These are phyloP conservation scores for Hyalella azteca DNA, from an alignment of 2,888 invertebrate species.

Conservation along the genomic window DNA sequence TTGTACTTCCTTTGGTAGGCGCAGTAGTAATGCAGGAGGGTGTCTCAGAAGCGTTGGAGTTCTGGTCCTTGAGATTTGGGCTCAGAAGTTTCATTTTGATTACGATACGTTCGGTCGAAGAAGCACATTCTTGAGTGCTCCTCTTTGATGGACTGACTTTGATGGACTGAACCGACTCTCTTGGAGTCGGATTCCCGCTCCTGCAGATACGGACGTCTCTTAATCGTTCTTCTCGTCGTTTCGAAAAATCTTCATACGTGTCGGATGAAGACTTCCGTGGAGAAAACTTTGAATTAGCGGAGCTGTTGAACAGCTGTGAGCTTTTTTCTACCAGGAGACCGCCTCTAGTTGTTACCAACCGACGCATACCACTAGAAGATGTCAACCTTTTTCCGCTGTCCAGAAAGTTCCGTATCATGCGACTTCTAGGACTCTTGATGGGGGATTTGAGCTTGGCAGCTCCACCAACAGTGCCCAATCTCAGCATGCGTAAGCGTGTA, in stretches of 20 bases:
- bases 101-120: neutral
- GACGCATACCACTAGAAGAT: neutral
- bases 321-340: neutral
- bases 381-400: neutral
- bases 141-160: too few species aligned
- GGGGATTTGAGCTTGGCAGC: neutral
- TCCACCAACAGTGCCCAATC: neutral
- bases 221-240: neutral
- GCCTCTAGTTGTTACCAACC: neutral
- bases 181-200: neutral
- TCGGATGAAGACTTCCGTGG: too few species aligned
- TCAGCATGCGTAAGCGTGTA: neutral
- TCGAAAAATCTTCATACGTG: too few species aligned
- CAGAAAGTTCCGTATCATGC: neutral
- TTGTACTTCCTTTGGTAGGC: too few species aligned
- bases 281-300: neutral
- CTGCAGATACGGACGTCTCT: neutral
- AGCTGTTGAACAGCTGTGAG: neutral
- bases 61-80: neutral
- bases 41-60: neutral
- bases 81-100: constrained; percentile 18
- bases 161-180: too few species aligned
- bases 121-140: too few species aligned
- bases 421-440: neutral
- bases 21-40: neutral